Percentiles rank a stretch among this genome's conserved stretches.
These are phyloP conservation scores for Sphaerodactylus townsendi DNA, from an alignment of 2,113 vertebrate genomes.

Conservation along the genomic window DNA sequence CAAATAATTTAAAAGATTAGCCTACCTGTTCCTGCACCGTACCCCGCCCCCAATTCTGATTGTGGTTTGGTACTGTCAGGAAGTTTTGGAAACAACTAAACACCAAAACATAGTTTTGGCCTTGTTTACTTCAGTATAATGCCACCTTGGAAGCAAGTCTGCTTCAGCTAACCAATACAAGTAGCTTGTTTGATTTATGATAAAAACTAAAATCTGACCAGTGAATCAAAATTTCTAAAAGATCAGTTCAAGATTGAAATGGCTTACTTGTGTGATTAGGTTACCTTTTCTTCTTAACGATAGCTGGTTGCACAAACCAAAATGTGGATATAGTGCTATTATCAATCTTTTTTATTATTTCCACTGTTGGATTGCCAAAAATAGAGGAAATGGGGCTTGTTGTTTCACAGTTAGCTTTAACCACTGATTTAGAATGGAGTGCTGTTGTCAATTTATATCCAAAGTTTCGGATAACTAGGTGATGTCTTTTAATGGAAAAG, in stretches of 20 bases:
- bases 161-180: constrained; percentile 43
- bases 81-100: background rate
- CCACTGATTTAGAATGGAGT: background rate
- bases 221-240: constrained; percentile 17
- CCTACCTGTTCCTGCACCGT: too few species aligned
- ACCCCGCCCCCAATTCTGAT: background rate
- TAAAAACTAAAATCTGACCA: accelerated
- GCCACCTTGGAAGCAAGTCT: background rate
- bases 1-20: background rate
- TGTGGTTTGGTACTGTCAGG: accelerated
- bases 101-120: background rate
- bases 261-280: background rate
- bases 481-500: background rate
- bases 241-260: background rate
- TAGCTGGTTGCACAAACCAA: accelerated
- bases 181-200: constrained; percentile 35
- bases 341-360: background rate
- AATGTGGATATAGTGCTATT: constrained; percentile 34
- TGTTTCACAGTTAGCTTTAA: background rate
- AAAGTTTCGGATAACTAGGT: background rate
- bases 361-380: background rate
- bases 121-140: constrained; percentile 25
- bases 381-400: background rate
- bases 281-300: accelerated
- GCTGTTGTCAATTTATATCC: background rate